These are phyloP conservation scores for Tetrax tetrax DNA, from an alignment of 2,113 vertebrate genomes.

Conservation along the genomic window DNA sequence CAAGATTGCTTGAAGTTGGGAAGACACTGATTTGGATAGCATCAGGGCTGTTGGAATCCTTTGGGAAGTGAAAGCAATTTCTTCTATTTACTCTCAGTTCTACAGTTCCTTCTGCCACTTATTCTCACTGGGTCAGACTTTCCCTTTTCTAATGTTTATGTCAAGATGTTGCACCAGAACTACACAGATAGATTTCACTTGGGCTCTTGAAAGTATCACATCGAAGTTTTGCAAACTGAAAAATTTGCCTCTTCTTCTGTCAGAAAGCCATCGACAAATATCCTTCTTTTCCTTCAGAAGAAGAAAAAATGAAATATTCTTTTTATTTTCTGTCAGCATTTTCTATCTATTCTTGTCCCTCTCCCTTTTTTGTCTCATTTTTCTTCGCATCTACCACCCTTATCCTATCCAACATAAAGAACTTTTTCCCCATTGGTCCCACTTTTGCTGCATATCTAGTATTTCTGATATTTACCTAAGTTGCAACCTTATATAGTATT, in stretches of 20 bases:
- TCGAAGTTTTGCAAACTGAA: not conserved
- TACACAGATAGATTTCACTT: not conserved
- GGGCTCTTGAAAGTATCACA: not conserved
- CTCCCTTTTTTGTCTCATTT: not conserved
- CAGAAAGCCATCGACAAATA: not conserved
- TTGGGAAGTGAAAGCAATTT: constrained; percentile 38
- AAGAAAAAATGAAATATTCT: not conserved
- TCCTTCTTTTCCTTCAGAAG: not conserved
- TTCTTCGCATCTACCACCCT: not conserved
- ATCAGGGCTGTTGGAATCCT: not conserved
- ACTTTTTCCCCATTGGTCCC: not conserved
- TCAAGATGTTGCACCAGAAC: not conserved
- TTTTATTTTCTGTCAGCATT: not conserved
- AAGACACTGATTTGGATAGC: constrained; percentile 16
- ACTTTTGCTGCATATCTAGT: not conserved
- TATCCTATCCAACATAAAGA: not conserved
- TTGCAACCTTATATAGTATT: not conserved
- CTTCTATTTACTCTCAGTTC: constrained; percentile 35
- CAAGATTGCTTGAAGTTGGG: not conserved
- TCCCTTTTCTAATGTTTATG: not conserved
- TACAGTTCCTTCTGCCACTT: constrained; percentile 9
- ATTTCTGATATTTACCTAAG: not conserved
- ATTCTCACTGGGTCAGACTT: not conserved
- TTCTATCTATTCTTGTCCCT: not conserved
- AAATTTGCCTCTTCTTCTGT: not conserved